These are phyloP conservation scores for Fulmarus glacialis DNA, from an alignment of 2,113 vertebrate species.

Conservation along the genomic window DNA sequence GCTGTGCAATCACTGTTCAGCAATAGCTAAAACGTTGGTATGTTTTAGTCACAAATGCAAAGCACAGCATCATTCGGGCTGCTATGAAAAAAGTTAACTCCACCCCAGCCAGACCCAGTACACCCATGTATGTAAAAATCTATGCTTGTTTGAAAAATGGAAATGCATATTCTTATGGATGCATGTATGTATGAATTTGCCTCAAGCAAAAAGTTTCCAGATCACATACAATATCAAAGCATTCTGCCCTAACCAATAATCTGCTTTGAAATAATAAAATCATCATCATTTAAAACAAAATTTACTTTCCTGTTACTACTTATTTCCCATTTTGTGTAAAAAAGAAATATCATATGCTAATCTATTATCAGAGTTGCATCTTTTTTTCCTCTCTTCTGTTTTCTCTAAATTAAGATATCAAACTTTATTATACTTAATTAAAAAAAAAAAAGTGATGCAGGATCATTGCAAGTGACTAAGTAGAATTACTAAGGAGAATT, in stretches of 20 bases:
- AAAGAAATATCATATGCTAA: neutral
- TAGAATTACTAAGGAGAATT: neutral
- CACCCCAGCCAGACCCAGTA: neutral
- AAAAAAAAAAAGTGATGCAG: neutral
- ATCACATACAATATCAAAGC: neutral
- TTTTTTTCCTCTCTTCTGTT: neutral
- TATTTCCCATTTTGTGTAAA: neutral
- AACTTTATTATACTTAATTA: neutral
- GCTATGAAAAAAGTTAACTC: neutral
- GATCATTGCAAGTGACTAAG: neutral
- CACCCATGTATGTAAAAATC: neutral
- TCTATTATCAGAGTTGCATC: neutral
- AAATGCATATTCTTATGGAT: fast-evolving
- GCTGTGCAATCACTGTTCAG: neutral
- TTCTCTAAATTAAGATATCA: neutral
- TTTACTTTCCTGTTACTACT: neutral
- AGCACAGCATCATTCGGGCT: neutral
- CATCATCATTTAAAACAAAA: neutral
- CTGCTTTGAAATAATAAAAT: neutral
- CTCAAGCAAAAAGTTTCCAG: neutral
- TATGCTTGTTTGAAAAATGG: neutral
- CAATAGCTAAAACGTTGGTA: fast-evolving
- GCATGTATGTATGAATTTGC: neutral
- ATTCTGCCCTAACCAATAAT: neutral
- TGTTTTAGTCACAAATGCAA: neutral